Base-by-base conservation (phyloP, 2,113 vertebrate genomes). In the Melospiza melodia region DNA sequence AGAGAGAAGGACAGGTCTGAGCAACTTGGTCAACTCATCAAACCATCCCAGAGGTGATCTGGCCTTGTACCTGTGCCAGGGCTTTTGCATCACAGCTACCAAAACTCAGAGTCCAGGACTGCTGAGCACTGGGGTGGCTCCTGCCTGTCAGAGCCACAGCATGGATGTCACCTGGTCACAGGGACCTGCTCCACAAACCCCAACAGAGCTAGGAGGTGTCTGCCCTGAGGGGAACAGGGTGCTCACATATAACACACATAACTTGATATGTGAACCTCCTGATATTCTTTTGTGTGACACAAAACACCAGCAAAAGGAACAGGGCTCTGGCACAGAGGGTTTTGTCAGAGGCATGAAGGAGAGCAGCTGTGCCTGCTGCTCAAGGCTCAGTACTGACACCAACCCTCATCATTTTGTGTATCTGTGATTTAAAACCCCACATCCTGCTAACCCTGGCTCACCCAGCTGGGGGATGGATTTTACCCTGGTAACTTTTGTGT, bases 171-270 rank as follows among this genome's bases (percentile, higher is more conserved):
- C 31, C 28, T 27, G 35, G 5, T 31, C 46, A 30, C 23, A 52
- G 65, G 48, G 52, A 59, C 48, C 66, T 57, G 49, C 67, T 80
- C 22, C 24, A 33, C 37, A 79, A 18, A 44, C 33, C 8, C 11
- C 1, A 57, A 12, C 0, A 35, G 35, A 76, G 57, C 23, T 1
- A 0, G 61, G 39, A 61, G 14, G 33, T 18, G 57, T 9, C 51
- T 63, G 30, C 17, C 22, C 39, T 15, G 24, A 2, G 20, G 23
- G 22, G 62, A 59, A 28, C 33, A 46, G 39, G 12, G 3, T 27
- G 18, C 19, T 79, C 67, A 35, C 35, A 35, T 35, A 35, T 17
- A 49, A 39, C 17, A 58, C 57, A 51, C 30, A 28, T 6, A 19
- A 9, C 4, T 25, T 41, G 9, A 43, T 71, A 35, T 1, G 1